A percentile compares a stretch with the other conserved stretches of the same genome.
These are phyloP conservation scores for Brenthis hecate DNA, from an alignment of 2,888 invertebrate genomes.

Conservation along the genomic window DNA sequence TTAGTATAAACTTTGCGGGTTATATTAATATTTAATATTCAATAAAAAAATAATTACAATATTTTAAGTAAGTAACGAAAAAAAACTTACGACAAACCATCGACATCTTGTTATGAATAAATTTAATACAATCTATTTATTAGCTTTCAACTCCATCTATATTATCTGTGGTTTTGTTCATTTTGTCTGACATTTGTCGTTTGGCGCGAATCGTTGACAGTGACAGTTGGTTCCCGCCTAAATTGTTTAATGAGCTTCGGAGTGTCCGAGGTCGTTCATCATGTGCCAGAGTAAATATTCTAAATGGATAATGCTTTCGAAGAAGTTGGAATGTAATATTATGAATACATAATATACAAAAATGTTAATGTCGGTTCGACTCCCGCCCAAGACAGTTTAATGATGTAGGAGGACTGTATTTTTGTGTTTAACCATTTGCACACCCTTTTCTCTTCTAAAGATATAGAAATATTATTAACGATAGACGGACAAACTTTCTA, in stretches of 20 bases:
- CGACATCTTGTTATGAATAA: background rate
- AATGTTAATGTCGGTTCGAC: conserved; percentile 10
- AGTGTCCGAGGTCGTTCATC: conserved; percentile 29
- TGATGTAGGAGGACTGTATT: too few species aligned
- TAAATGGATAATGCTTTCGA: conserved; percentile 27
- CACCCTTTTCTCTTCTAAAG: too few species aligned
- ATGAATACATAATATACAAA: conserved; percentile 9
- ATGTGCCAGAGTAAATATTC: conserved; percentile 30
- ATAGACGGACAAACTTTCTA: too few species aligned
- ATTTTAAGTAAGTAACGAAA: too few species aligned
- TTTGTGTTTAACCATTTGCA: too few species aligned
- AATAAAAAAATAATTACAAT: too few species aligned
- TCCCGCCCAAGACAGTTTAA: background rate
- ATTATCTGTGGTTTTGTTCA: conserved; percentile 25
- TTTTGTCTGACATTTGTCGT: conserved; percentile 32
- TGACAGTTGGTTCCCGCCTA: conserved; percentile 37
- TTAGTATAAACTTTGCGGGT: too few species aligned
- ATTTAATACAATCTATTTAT: background rate
- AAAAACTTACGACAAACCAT: too few species aligned
- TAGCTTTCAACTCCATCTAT: background rate
- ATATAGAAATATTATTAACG: too few species aligned
- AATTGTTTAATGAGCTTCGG: conserved; percentile 36
- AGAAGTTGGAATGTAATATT: conserved; percentile 16
- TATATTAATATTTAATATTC: too few species aligned
- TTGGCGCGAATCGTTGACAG: conserved; percentile 41